phyloP scores from a whole-genome alignment of 2,113 vertebrate genomes.

The Jaculus jaculus region DNA sequence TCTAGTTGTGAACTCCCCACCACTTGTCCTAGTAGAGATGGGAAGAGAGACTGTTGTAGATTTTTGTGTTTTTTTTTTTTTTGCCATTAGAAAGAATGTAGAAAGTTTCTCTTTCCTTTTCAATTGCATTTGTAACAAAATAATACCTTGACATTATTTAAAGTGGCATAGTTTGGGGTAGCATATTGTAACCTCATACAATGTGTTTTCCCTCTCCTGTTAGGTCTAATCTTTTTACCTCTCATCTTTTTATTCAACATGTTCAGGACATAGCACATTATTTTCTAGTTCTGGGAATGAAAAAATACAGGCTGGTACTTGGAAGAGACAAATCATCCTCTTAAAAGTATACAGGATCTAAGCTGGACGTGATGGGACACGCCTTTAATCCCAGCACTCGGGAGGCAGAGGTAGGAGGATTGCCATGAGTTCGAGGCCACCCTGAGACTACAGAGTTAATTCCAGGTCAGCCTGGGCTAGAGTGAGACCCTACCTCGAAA shows the following conservation, averaged over 20 bases:
- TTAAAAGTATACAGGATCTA: slow-evolving; percentile 46
- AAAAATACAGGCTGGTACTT: slow-evolving; percentile 64
- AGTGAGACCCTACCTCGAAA: no score
- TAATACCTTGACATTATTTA: neutral
- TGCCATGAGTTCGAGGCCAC: no score
- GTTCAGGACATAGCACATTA: slow-evolving; percentile 70
- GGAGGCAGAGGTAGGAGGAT: no score
- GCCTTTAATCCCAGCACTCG: no score
- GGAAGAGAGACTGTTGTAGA: no score
- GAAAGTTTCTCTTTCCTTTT: neutral
- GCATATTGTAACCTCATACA: neutral
- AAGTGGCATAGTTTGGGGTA: neutral
- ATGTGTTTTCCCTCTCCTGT: neutral
- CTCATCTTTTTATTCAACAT: slow-evolving; percentile 62
- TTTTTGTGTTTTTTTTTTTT: neutral
- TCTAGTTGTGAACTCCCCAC: neutral
- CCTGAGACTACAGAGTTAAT: no score
- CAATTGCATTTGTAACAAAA: neutral
- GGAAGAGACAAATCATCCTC: slow-evolving; percentile 57
- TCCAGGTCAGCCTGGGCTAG: no score
- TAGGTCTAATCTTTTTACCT: slow-evolving; percentile 49
- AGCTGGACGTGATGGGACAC: no score
- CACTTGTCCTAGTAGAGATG: neutral
- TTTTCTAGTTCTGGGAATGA: slow-evolving; percentile 37
- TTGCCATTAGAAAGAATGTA: neutral